A percentile compares a stretch with the other conserved stretches of the same genome.
These are phyloP conservation scores for Hypocryptadius cinnamomeus DNA, from an alignment of 2,113 vertebrate species.

Conservation along the genomic window DNA sequence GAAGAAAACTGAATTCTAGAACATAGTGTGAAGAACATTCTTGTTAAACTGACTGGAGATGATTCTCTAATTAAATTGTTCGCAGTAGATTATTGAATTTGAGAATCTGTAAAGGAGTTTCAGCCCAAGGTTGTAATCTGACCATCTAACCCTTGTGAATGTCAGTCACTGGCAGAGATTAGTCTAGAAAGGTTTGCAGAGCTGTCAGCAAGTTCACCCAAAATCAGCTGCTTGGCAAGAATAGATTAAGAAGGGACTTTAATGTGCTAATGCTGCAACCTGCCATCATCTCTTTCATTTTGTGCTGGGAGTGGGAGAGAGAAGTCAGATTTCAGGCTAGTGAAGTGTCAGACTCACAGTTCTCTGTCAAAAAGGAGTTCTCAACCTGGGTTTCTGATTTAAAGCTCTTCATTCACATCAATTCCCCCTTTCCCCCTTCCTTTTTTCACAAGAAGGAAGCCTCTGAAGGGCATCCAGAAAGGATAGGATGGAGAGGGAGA, in stretches of 20 bases:
- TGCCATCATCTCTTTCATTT: neutral
- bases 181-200: neutral
- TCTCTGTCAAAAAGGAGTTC: neutral
- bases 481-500: neutral
- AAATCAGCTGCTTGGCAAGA: neutral
- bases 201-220: neutral
- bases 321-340: neutral
- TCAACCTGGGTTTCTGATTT: neutral
- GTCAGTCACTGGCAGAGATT: neutral
- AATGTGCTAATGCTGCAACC: neutral
- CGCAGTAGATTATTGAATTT: neutral
- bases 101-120: neutral
- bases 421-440: rapidly evolving
- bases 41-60: neutral
- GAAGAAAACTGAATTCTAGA: neutral
- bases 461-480: neutral
- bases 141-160: neutral
- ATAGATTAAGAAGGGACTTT: neutral
- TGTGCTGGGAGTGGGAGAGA: neutral
- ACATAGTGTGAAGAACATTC: neutral
- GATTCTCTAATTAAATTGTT: constrained; percentile 4
- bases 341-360: neutral
- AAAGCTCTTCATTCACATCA: neutral
- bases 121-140: neutral
- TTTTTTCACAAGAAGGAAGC: neutral